Evolutionary conservation across 2,888 invertebrate genomes (phyloP).

Genomic region (Vannuccia rotundouncinata): DNA sequence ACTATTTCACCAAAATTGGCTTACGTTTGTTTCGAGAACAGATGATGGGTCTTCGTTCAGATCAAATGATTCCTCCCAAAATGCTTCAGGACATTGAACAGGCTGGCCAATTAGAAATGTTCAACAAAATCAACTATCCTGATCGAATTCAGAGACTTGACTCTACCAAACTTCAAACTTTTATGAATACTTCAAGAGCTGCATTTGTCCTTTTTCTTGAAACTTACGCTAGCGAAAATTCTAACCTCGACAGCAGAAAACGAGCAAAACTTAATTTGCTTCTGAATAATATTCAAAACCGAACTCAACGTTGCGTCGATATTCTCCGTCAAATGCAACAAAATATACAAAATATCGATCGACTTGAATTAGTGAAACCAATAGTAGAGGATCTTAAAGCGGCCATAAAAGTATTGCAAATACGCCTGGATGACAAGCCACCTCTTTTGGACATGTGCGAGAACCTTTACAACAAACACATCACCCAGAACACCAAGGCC

Average conservation of each 20-base stretch:
- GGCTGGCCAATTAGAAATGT: background rate
- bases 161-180: background rate
- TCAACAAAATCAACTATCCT: background rate
- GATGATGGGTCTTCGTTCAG: background rate
- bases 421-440: background rate
- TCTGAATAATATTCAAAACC: background rate
- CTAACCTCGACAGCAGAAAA: background rate
- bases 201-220: background rate
- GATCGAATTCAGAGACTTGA: background rate
- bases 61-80: conserved; percentile 9
- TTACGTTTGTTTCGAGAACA: background rate
- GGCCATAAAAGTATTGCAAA: background rate
- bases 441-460: background rate
- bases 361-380: background rate
- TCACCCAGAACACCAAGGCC: background rate
- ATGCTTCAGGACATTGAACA: background rate
- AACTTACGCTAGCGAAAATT: too few species aligned
- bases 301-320: background rate
- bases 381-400: background rate
- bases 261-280: background rate
- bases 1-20: background rate
- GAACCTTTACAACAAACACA: background rate
- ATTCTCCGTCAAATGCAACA: background rate
- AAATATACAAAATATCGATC: background rate
- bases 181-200: background rate